phyloP scores from a whole-genome alignment of 2,113 vertebrate genomes.

The Oreotragus oreotragus region DNA sequence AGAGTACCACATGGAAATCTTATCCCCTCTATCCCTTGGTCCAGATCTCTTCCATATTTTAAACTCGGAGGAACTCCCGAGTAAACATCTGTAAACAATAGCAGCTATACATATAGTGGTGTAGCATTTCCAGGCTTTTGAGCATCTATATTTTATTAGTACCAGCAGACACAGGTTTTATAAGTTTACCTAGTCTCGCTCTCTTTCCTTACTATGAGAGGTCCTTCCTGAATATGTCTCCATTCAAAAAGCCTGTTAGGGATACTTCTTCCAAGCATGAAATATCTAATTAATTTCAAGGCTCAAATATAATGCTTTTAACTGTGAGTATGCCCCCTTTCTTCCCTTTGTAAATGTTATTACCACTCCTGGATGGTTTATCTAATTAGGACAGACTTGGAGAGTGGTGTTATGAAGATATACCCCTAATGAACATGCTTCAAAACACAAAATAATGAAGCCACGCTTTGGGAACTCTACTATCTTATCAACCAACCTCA shows the following conservation, averaged over 20 bases:
- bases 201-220: background rate
- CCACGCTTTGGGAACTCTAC: background rate
- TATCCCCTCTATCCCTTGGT: background rate
- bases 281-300: slow-evolving; percentile 51
- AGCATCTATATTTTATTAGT: background rate
- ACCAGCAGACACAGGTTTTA: background rate
- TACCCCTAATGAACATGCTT: background rate
- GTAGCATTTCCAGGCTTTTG: background rate
- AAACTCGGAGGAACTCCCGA: background rate
- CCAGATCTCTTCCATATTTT: background rate
- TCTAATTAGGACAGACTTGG: slow-evolving; percentile 51
- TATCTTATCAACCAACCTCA: slow-evolving; percentile 8
- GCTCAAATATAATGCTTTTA: slow-evolving; percentile 31
- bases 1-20: background rate
- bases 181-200: background rate
- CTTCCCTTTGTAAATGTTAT: background rate
- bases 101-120: background rate
- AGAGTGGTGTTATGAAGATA: slow-evolving; percentile 23
- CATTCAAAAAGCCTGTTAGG: slow-evolving; percentile 4
- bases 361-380: slow-evolving; percentile 13
- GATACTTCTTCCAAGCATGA: background rate
- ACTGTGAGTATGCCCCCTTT: background rate
- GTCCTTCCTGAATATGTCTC: background rate
- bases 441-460: slow-evolving; percentile 45
- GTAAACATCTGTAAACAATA: background rate